Percentiles rank a stretch among this genome's conserved stretches.
These are phyloP conservation scores for Lepidothrix coronata DNA, from an alignment of 2,113 vertebrate genomes.

Conservation along the genomic window DNA sequence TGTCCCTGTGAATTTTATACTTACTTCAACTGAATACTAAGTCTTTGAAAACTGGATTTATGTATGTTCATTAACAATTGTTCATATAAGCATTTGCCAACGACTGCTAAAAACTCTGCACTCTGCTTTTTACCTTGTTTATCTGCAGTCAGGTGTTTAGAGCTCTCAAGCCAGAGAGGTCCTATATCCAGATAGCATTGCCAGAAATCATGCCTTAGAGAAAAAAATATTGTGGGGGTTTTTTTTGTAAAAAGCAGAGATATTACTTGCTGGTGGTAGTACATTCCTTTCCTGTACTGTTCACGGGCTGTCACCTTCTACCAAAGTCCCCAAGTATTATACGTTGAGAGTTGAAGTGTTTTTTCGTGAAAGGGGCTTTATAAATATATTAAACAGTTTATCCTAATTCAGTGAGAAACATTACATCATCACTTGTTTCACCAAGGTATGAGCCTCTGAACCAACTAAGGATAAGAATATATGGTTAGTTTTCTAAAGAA, in stretches of 20 bases:
- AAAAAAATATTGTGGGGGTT: not conserved
- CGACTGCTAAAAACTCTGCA: not conserved
- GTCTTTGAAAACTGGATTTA: not conserved
- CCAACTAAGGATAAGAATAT: not conserved
- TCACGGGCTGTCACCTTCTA: not conserved
- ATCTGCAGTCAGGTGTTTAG: not conserved
- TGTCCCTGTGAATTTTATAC: not conserved
- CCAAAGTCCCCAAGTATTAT: not conserved
- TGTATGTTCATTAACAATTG: not conserved
- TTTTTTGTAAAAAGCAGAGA: not conserved
- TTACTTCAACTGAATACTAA: not conserved
- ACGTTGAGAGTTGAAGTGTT: not conserved
- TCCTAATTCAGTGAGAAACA: not conserved
- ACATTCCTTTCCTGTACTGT: not conserved
- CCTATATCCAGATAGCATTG: not conserved
- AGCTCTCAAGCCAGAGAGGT: not conserved
- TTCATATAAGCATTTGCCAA: not conserved
- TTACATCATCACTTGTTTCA: not conserved
- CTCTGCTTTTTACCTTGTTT: not conserved
- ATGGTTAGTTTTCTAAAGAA: not conserved
- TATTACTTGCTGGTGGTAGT: not conserved
- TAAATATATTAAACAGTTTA: not conserved
- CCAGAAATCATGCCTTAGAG: not conserved
- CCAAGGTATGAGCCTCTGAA: not conserved
- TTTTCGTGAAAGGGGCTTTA: not conserved